Base-by-base conservation (phyloP, 1,140 invertebrate species). In the Papilio machaon region DNA sequence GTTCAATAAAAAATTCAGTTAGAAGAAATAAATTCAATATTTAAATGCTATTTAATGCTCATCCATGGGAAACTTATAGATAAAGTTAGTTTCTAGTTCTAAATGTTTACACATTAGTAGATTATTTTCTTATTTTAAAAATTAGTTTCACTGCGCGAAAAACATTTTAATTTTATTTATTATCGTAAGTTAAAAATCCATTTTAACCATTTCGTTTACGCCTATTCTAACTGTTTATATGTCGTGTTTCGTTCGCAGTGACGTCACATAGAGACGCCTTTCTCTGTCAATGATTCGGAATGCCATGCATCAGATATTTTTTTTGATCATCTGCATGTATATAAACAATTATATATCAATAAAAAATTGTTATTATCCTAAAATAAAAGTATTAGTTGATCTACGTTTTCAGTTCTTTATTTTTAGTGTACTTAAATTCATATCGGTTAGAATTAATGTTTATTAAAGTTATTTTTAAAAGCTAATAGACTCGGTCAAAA, bases 201-300 rank as follows among this genome's bases (percentile, higher is more conserved):
- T 58, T 58, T 77, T 23, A 30, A 64, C 8, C 23, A 64, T 64
- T n/a, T 60, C 76, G 30, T 54, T 17, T 30, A 13, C 54, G 49
- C n/a, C 76, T 9, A 47, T 30, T 79, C 77, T 79, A 67, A 67
- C 19, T 47, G 77, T 67, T 67, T 13, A 19, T n/a, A 46, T 19
- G 77, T 70, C 38, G n/a, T 38, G 4, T 79, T 6, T 0, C 17
- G 38, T 64, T 43, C 17, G 19, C 13, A 23, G n/a, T 79, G 77
- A 79, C 77, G 77, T 79, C 77, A 79, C 47, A 38, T 13, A 76
- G 43, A 38, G 77, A 47, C 77, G 46, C 77, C 77, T 79, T 79
- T 79, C 77, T 79, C 77, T 79, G 77, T 79, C 77, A 79, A 67
- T 79, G 77, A 67, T 79, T 79, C 43, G 60, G 77, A 79, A 79